Conservation (phyloP, 2,113 vertebrate genomes). For the Microcebus tavaratra region DNA sequence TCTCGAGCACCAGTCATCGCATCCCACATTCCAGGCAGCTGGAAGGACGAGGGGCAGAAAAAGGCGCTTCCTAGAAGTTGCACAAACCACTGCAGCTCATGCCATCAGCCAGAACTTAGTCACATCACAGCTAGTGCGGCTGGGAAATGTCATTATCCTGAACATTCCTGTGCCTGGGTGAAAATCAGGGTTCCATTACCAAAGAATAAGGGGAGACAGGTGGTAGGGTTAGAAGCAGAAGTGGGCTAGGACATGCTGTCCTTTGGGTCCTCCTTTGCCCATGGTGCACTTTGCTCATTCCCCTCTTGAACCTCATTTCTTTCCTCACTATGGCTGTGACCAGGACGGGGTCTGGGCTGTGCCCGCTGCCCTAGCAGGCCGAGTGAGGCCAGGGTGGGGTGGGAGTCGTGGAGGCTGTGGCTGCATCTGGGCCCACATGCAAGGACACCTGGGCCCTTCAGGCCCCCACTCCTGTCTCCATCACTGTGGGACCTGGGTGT, state of each 20-base stretch:
- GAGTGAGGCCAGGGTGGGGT: neutral
- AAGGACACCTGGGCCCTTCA: neutral
- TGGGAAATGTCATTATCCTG: neutral
- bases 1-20: neutral
- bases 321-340: too few relatives aligned
- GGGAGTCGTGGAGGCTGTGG: neutral
- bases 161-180: neutral
- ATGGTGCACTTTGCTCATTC: neutral
- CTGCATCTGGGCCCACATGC: neutral
- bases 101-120: neutral
- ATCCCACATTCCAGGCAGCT: neutral
- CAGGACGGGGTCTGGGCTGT: neutral
- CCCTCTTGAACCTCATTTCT: neutral
- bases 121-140: neutral
- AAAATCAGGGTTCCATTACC: neutral
- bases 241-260: neutral
- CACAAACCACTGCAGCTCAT: neutral
- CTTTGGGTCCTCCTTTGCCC: neutral
- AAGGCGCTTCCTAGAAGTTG: neutral
- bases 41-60: neutral
- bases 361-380: neutral
- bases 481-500: neutral
- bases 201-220: neutral
- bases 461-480: neutral
- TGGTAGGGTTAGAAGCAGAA: neutral